phyloP scores from a whole-genome alignment of 2,797 vertebrate genomes.

The Antennarius maculatus region DNA sequence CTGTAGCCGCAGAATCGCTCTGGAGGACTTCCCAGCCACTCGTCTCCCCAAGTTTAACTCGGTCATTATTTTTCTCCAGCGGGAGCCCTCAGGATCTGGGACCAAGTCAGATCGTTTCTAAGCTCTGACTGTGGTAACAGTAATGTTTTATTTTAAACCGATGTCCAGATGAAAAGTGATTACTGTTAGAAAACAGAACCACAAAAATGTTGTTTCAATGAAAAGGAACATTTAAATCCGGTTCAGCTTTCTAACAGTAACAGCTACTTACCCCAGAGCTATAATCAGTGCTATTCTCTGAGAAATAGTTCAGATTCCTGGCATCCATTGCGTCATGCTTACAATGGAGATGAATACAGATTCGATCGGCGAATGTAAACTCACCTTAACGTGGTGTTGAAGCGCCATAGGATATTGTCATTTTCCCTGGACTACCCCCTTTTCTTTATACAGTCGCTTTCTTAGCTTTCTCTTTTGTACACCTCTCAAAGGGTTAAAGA shows the following conservation, averaged over 20 bases:
- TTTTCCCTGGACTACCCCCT: constrained; percentile 31
- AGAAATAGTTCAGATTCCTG: constrained; percentile 37
- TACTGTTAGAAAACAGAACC: constrained; percentile 22
- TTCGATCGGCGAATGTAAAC: constrained; percentile 45
- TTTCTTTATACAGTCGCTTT: constrained; percentile 58
- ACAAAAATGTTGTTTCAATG: constrained; percentile 26
- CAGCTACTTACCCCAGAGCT: neutral
- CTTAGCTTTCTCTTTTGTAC: constrained; percentile 67
- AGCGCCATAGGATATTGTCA: constrained; percentile 35
- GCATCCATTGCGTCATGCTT: constrained; percentile 4
- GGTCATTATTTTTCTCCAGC: constrained; percentile 35
- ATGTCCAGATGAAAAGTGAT: constrained; percentile 27
- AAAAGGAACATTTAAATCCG: constrained; percentile 15
- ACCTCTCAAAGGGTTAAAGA: constrained; percentile 76
- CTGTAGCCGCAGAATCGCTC: constrained; percentile 53
- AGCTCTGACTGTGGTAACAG: constrained; percentile 24
- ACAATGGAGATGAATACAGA: constrained; percentile 17
- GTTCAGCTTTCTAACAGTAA: constrained; percentile 7
- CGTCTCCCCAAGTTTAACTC: constrained; percentile 46
- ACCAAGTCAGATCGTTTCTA: constrained; percentile 32
- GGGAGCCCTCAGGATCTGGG: constrained; percentile 35
- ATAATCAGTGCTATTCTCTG: constrained; percentile 23
- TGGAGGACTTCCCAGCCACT: constrained; percentile 58
- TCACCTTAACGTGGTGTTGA: constrained; percentile 18
- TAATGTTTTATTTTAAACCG: constrained; percentile 33